Conservation (phyloP, 1,140 invertebrate genomes). For the Nasonia vitripennis region DNA sequence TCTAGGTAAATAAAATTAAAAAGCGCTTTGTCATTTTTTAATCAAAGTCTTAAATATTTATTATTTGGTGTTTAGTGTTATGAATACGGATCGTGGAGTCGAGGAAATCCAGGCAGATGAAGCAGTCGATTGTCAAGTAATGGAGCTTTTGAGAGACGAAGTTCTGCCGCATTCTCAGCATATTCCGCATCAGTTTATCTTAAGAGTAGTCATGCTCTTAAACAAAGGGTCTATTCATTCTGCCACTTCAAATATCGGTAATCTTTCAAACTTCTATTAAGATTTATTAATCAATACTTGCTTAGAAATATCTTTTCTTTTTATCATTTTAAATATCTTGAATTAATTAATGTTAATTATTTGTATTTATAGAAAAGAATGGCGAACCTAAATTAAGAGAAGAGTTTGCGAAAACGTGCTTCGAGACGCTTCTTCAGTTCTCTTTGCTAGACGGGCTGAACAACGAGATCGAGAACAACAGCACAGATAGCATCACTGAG, state of each 20-base stretch:
- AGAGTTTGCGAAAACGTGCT: slow-evolving; percentile 97
- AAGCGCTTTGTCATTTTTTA: background rate
- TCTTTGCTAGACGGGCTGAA: slow-evolving; percentile 84
- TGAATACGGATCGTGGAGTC: slow-evolving; percentile 81
- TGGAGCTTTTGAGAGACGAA: slow-evolving; percentile 89
- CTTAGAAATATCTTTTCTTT: background rate
- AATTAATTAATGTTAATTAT: background rate
- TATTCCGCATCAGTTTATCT: slow-evolving; percentile 90
- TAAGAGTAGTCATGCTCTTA: slow-evolving; percentile 90
- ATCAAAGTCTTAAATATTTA: background rate
- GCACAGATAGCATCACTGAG: slow-evolving; percentile 62
- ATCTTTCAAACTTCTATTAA: slow-evolving; percentile 24
- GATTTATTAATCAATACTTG: background rate
- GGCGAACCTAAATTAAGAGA: slow-evolving; percentile 91
- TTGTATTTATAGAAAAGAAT: slow-evolving; percentile 76
- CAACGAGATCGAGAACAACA: slow-evolving; percentile 70
- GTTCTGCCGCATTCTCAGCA: slow-evolving; percentile 87
- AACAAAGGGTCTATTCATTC: slow-evolving; percentile 96
- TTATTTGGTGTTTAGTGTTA: slow-evolving; percentile 55
- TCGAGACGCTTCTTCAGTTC: slow-evolving; percentile 96
- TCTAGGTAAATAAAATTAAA: slow-evolving; percentile 76
- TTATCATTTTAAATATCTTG: background rate
- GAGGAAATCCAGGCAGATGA: slow-evolving; percentile 91
- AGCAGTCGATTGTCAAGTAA: slow-evolving; percentile 90
- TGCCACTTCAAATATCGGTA: slow-evolving; percentile 79